Conservation (phyloP, 2,888 invertebrate genomes). For the Sesia bembeciformis region DNA sequence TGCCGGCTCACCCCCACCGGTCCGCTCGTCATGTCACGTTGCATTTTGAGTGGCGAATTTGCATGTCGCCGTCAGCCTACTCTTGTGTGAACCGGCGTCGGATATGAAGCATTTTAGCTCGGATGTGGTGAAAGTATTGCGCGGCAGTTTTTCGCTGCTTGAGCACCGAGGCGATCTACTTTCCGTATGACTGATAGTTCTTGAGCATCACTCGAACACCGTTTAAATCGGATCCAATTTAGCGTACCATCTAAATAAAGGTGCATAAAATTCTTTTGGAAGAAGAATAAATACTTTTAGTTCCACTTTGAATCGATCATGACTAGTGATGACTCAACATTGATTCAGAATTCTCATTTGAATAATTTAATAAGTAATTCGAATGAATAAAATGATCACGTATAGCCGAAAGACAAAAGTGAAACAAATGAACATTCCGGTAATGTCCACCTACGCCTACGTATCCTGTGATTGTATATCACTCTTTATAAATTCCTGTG, state of each 20-base stretch:
- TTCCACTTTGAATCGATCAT: no score
- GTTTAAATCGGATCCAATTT: not conserved
- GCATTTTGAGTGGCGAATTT: slow-evolving; percentile 64
- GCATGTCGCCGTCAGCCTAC: slow-evolving; percentile 40
- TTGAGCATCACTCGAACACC: not conserved
- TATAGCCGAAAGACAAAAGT: slow-evolving; percentile 23
- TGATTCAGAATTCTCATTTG: not conserved
- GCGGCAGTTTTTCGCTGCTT: slow-evolving; percentile 18
- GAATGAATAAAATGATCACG: not conserved
- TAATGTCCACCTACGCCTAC: slow-evolving; percentile 49
- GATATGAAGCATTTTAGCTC: slow-evolving; percentile 13
- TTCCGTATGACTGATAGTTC: slow-evolving; percentile 20
- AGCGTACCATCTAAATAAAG: no score
- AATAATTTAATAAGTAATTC: not conserved
- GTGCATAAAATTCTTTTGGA: no score
- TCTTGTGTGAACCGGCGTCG: slow-evolving; percentile 21
- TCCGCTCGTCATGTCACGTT: slow-evolving; percentile 55
- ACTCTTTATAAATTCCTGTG: slow-evolving; percentile 47
- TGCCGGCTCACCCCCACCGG: slow-evolving; percentile 28
- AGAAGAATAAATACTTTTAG: no score
- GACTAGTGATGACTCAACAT: no score
- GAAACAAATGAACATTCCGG: slow-evolving; percentile 45
- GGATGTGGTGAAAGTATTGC: slow-evolving; percentile 30
- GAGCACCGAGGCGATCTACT: slow-evolving; percentile 11
- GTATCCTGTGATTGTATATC: slow-evolving; percentile 29